Conservation (phyloP, 2,113 vertebrate genomes). For the Brachyistius frenatus region DNA sequence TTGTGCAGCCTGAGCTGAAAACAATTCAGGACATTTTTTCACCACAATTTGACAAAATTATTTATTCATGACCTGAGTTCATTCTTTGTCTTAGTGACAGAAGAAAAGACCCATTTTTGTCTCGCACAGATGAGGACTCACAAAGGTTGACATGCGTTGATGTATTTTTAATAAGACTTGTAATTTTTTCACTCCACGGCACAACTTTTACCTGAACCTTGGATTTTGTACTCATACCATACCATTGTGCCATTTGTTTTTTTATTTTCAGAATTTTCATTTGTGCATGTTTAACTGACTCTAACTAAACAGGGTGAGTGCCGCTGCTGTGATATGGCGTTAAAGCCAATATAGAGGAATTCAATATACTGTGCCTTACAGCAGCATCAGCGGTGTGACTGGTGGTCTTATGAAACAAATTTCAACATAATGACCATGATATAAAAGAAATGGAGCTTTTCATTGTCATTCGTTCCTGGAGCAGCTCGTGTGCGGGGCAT, state of each 20-base stretch:
- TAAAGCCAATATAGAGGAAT: too few relatives aligned
- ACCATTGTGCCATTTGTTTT: neutral
- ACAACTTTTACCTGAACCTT: neutral
- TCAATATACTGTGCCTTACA: neutral
- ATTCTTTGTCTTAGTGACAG: conserved; percentile 36
- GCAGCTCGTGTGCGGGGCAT: neutral
- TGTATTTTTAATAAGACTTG: conserved; percentile 11
- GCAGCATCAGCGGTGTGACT: neutral
- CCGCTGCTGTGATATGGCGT: too few relatives aligned
- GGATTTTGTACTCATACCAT: neutral
- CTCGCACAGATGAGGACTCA: neutral
- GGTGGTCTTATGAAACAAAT: conserved; percentile 2
- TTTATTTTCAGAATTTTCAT: neutral
- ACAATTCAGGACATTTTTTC: conserved; percentile 16
- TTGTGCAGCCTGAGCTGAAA: conserved; percentile 1
- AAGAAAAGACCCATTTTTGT: conserved; percentile 36
- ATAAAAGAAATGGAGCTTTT: neutral
- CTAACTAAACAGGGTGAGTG: too few relatives aligned
- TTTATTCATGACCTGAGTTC: conserved; percentile 58
- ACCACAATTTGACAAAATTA: conserved; percentile 35
- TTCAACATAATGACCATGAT: neutral
- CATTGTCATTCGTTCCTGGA: conserved; percentile 3
- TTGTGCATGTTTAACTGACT: neutral
- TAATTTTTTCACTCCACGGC: neutral
- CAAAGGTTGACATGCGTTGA: neutral